A percentile compares a stretch with the other conserved stretches of the same genome.
Conservation (phyloP, 2,113 vertebrate species). For the Globicephala melas region DNA sequence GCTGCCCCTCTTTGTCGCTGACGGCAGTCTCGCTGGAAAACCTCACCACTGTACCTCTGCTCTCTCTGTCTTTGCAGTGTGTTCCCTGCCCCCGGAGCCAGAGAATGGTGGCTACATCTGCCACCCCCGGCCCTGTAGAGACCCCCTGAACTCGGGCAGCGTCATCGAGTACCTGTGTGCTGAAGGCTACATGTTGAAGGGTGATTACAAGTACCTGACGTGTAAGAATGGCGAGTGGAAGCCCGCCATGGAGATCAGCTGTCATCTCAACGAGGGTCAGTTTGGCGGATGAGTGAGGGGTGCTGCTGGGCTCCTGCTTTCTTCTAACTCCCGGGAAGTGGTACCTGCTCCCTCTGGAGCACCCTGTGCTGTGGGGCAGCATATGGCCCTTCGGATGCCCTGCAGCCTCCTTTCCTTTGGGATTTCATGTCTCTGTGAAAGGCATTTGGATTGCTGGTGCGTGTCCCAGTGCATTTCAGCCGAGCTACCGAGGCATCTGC, state of each 20-base stretch:
- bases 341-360: neutral
- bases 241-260: slow-evolving; percentile 95
- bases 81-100: slow-evolving; percentile 92
- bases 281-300: neutral
- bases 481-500: neutral
- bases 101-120: slow-evolving; percentile 97
- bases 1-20: neutral
- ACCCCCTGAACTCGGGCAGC: slow-evolving; percentile 89
- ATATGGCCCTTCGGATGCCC: too few relatives aligned
- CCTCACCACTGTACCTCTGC: neutral
- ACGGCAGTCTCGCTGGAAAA: neutral
- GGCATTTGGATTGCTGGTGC: neutral
- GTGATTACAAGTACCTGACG: slow-evolving; percentile 96
- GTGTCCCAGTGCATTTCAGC: neutral
- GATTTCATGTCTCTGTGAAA: neutral
- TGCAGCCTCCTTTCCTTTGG: neutral
- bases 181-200: slow-evolving; percentile 95
- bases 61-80: slow-evolving; percentile 83
- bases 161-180: slow-evolving; percentile 98
- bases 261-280: slow-evolving; percentile 92
- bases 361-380: neutral
- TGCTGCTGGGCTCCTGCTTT: neutral
- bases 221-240: slow-evolving; percentile 97
- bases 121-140: slow-evolving; percentile 93
- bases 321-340: neutral